Evolutionary conservation across 2,797 vertebrate species (phyloP), one percentile per base, ranked within the genome.

Genomic region (Enteromius thamalakanensis): DNA sequence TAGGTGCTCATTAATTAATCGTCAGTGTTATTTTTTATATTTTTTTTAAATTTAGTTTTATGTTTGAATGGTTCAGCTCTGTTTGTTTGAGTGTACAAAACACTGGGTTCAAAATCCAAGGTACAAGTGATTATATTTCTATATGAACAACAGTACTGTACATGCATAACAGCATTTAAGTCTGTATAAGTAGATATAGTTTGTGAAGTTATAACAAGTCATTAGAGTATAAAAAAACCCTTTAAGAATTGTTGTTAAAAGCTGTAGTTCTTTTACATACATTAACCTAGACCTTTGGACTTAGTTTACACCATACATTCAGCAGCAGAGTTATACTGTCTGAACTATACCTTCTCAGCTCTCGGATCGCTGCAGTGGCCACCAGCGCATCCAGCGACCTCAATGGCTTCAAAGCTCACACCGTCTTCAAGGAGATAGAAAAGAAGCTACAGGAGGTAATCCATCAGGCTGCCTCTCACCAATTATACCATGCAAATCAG

Each of bases 401-500:
- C 60, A 94, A 97, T 83, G 95, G 90, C 26, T 99, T 99, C 88
- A 98, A 98, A 92, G 90, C 94, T 26, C 88, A 95, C 32, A 51
- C 94, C 1, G 91, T 98, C 86, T 99, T 99, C 90, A 96, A 96
- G 88, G 97, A 98, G 90, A 97, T 99, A 4, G 96, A 97, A 90
- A 98, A 96, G 91, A 96, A 87, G 79, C 93, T 99, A 14, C 84
- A 95, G 86, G 90, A 98, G 96, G 98, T 99, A 93, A 77, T 45
- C 58, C 23, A 55, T 79, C 49, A 42, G 11, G 32, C 23, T 76
- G 53, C 14, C 7, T 79, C 32, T 79, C 64, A 51, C 21, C 21
- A 9, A n/a, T 70, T 11, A 11, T 80, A 80, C 6, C 19, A 60
- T 84, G 11, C 11, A 37, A 11, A 1, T 64, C n/a, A 29, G 21